Base-by-base conservation (phyloP, 1,140 invertebrate genomes). In the Lutraria rhynchaena region DNA sequence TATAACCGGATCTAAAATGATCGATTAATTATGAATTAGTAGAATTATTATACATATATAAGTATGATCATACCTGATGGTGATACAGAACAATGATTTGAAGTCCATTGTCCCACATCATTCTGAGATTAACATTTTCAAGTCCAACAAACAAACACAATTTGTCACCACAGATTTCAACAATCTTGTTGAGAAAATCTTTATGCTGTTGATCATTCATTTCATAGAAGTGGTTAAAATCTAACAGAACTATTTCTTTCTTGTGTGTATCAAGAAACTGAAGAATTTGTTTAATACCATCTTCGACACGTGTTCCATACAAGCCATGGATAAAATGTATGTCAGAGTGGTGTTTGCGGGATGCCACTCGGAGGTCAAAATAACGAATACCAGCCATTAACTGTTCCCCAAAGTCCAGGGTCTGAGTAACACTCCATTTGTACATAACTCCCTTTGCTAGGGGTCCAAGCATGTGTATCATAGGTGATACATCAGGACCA, bases 161-260 rank as follows among this genome's bases (percentile, higher is more conserved):
- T 81, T 94, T 94, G 0, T 91, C 86, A 0, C 93, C 94, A 89
- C 96, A 97, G 22, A 95, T 93, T n/a, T 92, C 89, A 1, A 94
- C 91, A 0, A 97, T 88, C 44, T 94, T 92, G 0, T 93, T 89
- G 24, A 96, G 94, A 2, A 96, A 90, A 65, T 90, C 93, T 9
- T 92, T 88, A 87, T 97, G 96, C 85, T 95, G 93, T 22, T 91
- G 83, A 3, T 94, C 89, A 4, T 91, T 93, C 89, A 97, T 95
- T 0, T 93, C 92, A 89, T 97, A 97, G 89, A 97, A 96, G 93
- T 98, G 96, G 88, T 97, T 96, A 85, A 96, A 95, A 90, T 97
- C 96, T 3, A 98, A 89, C 33, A 97, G 94, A 0, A 97, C 93
- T 11, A 96, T 91, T 93, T 97, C 96, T 80, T 94, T 93, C 1